These are phyloP conservation scores for Ligdia adustata DNA, from an alignment of 2,888 invertebrate genomes.

Conservation along the genomic window DNA sequence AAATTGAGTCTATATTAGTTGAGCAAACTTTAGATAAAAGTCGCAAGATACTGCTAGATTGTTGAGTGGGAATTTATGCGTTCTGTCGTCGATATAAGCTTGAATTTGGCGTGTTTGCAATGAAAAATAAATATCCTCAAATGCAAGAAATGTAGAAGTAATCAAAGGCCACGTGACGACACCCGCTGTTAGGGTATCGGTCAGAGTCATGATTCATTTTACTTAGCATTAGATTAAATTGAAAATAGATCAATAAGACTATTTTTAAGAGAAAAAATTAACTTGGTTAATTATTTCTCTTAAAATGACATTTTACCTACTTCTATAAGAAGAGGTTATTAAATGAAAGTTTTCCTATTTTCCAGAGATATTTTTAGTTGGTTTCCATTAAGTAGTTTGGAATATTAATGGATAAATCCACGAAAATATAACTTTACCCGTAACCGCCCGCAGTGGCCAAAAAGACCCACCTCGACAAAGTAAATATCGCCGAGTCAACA, in stretches of 20 bases:
- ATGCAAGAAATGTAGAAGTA: slow-evolving; percentile 65
- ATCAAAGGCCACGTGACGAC: slow-evolving; percentile 70
- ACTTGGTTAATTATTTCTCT: no score
- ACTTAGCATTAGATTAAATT: slow-evolving; percentile 35
- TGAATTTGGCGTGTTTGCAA: neutral
- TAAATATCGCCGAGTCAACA: slow-evolving; percentile 70
- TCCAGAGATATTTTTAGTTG: no score
- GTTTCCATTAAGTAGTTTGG: no score
- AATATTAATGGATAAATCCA: no score
- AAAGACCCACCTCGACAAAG: slow-evolving; percentile 35
- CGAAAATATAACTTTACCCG: slow-evolving; percentile 18
- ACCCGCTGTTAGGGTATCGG: slow-evolving; percentile 46
- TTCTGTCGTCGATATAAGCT: neutral
- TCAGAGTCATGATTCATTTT: slow-evolving; percentile 46
- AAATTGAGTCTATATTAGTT: slow-evolving; percentile 9
- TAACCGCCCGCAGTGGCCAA: neutral
- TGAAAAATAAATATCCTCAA: slow-evolving; percentile 40
- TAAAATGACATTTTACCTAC: no score
- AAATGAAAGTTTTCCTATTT: no score
- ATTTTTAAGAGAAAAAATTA: no score
- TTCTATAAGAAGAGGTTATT: no score
- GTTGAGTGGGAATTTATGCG: slow-evolving; percentile 14
- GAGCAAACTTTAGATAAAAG: slow-evolving; percentile 1
- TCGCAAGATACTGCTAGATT: neutral
- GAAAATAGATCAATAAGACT: no score